A percentile compares a stretch with the other conserved stretches of the same genome.
These are phyloP conservation scores for Paraplagusia blochii DNA, from an alignment of 2,113 vertebrate genomes.

Conservation along the genomic window DNA sequence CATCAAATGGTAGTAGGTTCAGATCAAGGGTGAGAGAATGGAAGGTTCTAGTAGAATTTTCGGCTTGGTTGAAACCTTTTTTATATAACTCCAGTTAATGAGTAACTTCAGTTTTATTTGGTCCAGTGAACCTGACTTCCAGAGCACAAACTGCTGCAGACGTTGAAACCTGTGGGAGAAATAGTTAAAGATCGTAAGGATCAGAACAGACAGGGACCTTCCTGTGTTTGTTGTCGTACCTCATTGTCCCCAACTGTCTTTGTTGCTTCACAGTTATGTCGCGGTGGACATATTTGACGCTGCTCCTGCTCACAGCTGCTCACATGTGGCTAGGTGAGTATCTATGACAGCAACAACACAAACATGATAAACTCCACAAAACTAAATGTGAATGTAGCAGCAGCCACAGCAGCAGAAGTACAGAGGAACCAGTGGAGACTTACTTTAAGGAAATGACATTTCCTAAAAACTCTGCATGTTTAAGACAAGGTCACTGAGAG, in stretches of 20 bases:
- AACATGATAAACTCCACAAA: too few species aligned
- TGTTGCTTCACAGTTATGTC: conserved; percentile 43
- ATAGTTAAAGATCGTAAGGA: neutral
- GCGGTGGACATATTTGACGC: conserved; percentile 44
- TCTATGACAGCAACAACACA: too few species aligned
- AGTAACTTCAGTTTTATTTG: conserved; percentile 7
- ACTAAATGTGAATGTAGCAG: neutral
- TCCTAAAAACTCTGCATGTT: neutral
- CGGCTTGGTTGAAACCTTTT: neutral
- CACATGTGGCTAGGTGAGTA: conserved; percentile 50
- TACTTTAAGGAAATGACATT: conserved; percentile 34
- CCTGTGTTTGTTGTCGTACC: too few species aligned
- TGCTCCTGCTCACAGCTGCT: conserved; percentile 39
- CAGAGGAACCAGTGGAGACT: neutral
- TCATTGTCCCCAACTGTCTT: too few species aligned
- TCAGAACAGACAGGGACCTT: too few species aligned
- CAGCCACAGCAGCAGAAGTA: neutral
- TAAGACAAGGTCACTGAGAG: neutral
- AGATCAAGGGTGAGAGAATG: conserved; percentile 4
- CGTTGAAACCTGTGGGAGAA: conserved; percentile 3
- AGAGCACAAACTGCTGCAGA: neutral
- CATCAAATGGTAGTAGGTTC: conserved; percentile 1
- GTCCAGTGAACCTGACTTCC: neutral
- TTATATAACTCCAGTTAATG: conserved; percentile 13
- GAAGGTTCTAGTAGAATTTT: neutral